Evolutionary conservation across 2,113 vertebrate species (phyloP), one percentile per base, ranked within the genome.

Genomic region (Coracopsis vasa): DNA sequence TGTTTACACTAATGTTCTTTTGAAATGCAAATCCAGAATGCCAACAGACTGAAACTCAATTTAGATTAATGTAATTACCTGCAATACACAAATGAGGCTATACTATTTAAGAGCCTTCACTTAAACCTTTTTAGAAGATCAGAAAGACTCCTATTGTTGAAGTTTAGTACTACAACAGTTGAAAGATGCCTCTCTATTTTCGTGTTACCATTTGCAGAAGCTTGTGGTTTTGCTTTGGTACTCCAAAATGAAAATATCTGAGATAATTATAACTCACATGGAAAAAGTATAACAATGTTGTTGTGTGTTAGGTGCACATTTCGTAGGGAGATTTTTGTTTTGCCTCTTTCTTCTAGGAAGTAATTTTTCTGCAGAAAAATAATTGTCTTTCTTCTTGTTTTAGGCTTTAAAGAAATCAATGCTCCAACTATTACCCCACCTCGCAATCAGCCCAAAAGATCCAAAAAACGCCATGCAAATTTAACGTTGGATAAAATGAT

Each of bases 401-500:
- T 84, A 97, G 97, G 96, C 70, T 97, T 96, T 95, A 98, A 98
- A 77, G 97, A 97, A 56, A 96, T 97, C 11, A 97, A 4, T 95
- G 85, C 96, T 82, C 96, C 97, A 62, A 91, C 96, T 88, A 97
- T 94, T 92, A 92, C 96, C 41, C 97, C 98, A 56, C 96, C 98
- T 19, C 88, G 98, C 67, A 98, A 42, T 82, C 95, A 98, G 29
- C 96, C 98, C 10, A 98, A 98, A 94, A 98, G 98, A 42, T 97
- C 97, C 60, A 98, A 98, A 96, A 99, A 99, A 82, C 98, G 98
- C 13, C 98, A 98, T 3, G 88, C 98, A 6, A 98, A 98, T 94
- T 97, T 98, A 94, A 98, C 98, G 2, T 92, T 99, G 98, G 99
- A 99, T 96, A 99, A 98, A 92, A 98, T 99, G 47, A 98, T 99